These are phyloP conservation scores for Hemicrepidius hirtus DNA, from an alignment of 2,888 invertebrate genomes.

Conservation along the genomic window DNA sequence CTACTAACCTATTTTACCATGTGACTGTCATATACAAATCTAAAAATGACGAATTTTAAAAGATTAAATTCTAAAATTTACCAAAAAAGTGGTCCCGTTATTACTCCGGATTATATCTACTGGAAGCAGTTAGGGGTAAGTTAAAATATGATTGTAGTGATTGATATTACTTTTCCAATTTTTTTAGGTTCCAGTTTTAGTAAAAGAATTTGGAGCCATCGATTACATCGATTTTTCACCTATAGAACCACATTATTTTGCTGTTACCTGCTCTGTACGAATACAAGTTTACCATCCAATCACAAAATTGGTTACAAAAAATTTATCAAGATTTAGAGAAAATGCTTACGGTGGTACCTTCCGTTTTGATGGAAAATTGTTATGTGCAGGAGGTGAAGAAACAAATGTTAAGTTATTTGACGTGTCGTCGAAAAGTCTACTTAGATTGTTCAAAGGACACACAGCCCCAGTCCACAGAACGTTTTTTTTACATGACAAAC, in stretches of 20 bases:
- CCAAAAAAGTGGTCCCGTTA: slow-evolving; percentile 79
- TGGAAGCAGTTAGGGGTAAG: slow-evolving; percentile 93
- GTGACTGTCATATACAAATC: too few species aligned
- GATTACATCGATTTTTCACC: slow-evolving; percentile 94
- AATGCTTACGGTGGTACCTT: slow-evolving; percentile 91
- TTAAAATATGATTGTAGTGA: slow-evolving; percentile 47
- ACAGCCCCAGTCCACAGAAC: slow-evolving; percentile 87
- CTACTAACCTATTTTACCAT: too few species aligned
- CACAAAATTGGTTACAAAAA: slow-evolving; percentile 87
- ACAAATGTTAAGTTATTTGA: slow-evolving; percentile 91
- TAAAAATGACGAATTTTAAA: slow-evolving; percentile 78
- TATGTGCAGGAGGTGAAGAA: slow-evolving; percentile 94
- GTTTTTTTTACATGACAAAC: slow-evolving; percentile 85
- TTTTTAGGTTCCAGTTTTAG: slow-evolving; percentile 85
- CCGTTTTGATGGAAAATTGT: slow-evolving; percentile 85
- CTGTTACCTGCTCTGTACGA: slow-evolving; percentile 93
- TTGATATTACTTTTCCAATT: neutral
- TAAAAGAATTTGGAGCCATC: slow-evolving; percentile 95
- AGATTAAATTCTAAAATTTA: slow-evolving; percentile 82
- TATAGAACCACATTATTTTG: slow-evolving; percentile 91
- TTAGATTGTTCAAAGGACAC: slow-evolving; percentile 91
- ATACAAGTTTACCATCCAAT: slow-evolving; percentile 91
- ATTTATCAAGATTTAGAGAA: slow-evolving; percentile 87
- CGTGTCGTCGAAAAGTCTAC: slow-evolving; percentile 85
- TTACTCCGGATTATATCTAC: slow-evolving; percentile 87